phyloP scores from a whole-genome alignment of 2,797 vertebrate genomes.

The Alosa sapidissima region DNA sequence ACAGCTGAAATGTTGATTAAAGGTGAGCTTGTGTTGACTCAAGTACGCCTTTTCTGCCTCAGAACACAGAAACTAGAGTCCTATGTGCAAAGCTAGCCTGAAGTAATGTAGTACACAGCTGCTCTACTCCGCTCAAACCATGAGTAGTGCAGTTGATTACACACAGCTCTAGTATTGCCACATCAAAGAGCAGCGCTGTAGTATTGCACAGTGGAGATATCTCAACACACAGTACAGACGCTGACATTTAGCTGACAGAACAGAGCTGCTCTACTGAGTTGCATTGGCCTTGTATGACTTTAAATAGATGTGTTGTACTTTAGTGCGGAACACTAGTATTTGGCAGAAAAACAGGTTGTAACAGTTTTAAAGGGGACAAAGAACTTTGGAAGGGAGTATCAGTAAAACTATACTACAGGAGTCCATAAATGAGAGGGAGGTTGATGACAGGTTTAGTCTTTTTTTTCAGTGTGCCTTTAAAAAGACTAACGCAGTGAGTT shows the following conservation, averaged over 20 bases:
- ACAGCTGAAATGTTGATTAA: neutral
- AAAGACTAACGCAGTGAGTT: neutral
- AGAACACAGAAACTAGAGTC: neutral
- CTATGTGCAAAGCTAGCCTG: neutral
- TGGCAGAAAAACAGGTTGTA: neutral
- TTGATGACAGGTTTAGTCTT: neutral
- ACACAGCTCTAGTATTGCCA: neutral
- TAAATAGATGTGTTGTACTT: neutral
- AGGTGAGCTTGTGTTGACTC: neutral
- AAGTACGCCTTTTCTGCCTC: neutral
- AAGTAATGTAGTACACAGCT: neutral
- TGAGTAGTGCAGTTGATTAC: neutral
- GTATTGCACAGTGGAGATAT: neutral
- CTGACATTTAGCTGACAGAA: neutral
- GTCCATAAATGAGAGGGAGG: neutral
- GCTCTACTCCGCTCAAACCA: neutral
- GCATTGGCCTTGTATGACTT: neutral
- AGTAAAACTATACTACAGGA: slow-evolving; percentile 12
- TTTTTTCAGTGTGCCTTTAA: neutral
- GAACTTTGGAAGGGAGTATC: neutral
- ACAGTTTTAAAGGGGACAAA: neutral
- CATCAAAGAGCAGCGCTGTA: neutral
- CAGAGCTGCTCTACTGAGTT: neutral
- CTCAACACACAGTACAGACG: neutral
- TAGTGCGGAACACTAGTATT: neutral